A percentile compares a stretch with the other conserved stretches of the same genome.
phyloP scores from a whole-genome alignment of 2,797 vertebrate genomes.

The Lacerta bilineata region DNA sequence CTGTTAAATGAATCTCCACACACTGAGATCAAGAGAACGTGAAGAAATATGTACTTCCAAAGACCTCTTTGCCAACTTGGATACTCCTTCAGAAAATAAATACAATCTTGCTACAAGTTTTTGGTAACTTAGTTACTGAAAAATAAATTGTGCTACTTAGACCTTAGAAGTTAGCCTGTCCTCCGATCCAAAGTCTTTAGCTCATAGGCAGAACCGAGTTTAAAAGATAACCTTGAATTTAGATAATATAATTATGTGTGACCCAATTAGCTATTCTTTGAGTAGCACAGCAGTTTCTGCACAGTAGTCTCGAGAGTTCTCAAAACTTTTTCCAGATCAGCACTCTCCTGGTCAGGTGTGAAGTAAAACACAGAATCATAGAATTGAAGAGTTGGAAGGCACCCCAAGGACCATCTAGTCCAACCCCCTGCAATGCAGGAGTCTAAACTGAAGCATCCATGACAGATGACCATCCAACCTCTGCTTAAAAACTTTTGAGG shows the following conservation, averaged over 20 bases:
- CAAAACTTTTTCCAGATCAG: not conserved
- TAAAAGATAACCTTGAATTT: constrained; percentile 60
- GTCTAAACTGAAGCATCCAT: too few species aligned
- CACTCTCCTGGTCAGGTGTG: not conserved
- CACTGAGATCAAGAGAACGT: constrained; percentile 84
- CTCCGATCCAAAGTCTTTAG: constrained; percentile 40
- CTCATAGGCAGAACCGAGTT: constrained; percentile 70
- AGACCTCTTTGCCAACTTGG: constrained; percentile 81
- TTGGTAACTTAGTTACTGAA: constrained; percentile 85
- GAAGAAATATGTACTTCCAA: constrained; percentile 83
- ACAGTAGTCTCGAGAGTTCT: constrained; percentile 25
- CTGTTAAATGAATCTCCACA: constrained; percentile 84
- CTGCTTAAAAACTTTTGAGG: too few species aligned
- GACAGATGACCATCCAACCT: too few species aligned
- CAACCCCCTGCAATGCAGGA: too few species aligned
- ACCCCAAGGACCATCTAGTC: too few species aligned
- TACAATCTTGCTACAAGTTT: constrained; percentile 78
- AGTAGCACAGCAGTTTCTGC: not conserved
- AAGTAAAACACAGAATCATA: not conserved
- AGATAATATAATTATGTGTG: constrained; percentile 59
- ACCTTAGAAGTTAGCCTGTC: constrained; percentile 71
- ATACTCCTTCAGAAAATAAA: constrained; percentile 82
- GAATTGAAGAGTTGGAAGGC: too few species aligned
- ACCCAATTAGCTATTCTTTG: constrained; percentile 59
- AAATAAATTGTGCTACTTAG: constrained; percentile 83